A percentile compares a stretch with the other conserved stretches of the same genome.
Evolutionary conservation across 2,113 vertebrate genomes (phyloP).

Genomic region (Emberiza fucata): DNA sequence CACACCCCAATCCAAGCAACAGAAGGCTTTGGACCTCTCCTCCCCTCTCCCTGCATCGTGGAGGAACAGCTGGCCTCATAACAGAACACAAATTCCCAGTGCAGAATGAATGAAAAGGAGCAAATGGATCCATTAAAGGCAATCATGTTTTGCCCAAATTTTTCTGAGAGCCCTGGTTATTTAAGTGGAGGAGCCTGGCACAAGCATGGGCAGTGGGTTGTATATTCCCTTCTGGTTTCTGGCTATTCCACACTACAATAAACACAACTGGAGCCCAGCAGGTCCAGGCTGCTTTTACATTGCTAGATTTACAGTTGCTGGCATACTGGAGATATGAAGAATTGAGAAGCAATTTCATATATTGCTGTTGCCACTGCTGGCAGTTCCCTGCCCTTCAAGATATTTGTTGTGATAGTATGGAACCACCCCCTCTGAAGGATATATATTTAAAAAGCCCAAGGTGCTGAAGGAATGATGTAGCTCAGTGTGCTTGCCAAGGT

Average conservation of each 20-base stretch:
- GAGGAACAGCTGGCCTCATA: not conserved
- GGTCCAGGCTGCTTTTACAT: not conserved
- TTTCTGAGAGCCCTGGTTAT: not conserved
- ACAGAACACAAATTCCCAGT: not conserved
- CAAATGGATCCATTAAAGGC: not conserved
- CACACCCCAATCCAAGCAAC: not conserved
- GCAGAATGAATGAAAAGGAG: not conserved
- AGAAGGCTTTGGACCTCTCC: not conserved
- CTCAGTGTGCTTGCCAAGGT: not conserved
- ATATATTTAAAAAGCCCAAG: not conserved
- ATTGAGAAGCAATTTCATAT: conserved; percentile 53
- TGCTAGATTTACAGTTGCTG: conserved; percentile 42
- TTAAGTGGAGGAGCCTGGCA: not conserved
- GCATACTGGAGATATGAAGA: conserved; percentile 30
- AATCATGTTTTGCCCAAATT: not conserved
- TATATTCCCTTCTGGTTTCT: not conserved
- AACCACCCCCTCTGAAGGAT: not conserved
- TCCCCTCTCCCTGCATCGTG: not conserved
- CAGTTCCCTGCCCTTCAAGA: conserved; percentile 28
- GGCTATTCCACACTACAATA: not conserved
- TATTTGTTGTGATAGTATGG: conserved; percentile 23
- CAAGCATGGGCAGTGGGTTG: not conserved
- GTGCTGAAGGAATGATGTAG: not conserved
- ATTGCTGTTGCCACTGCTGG: conserved; percentile 46
- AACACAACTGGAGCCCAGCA: not conserved